Evolutionary conservation across 2,888 invertebrate genomes (phyloP).

Genomic region (Hedya salicella): DNA sequence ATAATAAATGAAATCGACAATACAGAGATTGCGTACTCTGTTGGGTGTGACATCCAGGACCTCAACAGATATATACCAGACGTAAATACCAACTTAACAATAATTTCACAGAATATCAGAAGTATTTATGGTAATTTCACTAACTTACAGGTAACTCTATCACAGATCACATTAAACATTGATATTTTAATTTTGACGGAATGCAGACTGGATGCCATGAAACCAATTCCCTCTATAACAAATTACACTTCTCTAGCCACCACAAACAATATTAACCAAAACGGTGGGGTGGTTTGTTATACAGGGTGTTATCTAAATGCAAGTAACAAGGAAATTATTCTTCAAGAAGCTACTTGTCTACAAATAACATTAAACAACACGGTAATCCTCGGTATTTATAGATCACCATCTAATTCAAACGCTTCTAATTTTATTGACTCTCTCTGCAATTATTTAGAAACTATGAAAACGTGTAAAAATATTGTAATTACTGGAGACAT

Average conservation of each 20-base stretch:
- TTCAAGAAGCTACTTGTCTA: conserved; percentile 1
- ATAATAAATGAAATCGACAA: background rate
- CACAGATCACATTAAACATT: background rate
- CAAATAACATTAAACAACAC: background rate
- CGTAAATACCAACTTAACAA: background rate
- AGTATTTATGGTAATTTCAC: conserved; percentile 12
- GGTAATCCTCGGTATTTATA: background rate
- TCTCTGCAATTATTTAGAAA: background rate
- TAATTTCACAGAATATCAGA: conserved; percentile 14
- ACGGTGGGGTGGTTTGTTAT: conserved; percentile 6
- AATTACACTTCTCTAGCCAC: background rate
- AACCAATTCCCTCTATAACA: background rate
- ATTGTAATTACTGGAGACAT: conserved; percentile 3
- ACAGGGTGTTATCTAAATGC: background rate
- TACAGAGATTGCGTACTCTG: background rate
- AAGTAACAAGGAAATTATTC: background rate
- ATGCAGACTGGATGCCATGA: conserved; percentile 5
- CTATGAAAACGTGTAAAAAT: background rate
- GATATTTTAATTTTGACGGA: conserved; percentile 6
- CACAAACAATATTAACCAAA: too few species aligned
- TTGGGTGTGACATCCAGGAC: conserved; percentile 8
- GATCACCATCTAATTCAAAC: conserved; percentile 8
- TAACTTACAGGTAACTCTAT: background rate
- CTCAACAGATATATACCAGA: background rate
- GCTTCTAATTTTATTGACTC: background rate